Base-by-base conservation (phyloP, 2,797 vertebrate genomes). In the Typhlichthys eigenmanni region DNA sequence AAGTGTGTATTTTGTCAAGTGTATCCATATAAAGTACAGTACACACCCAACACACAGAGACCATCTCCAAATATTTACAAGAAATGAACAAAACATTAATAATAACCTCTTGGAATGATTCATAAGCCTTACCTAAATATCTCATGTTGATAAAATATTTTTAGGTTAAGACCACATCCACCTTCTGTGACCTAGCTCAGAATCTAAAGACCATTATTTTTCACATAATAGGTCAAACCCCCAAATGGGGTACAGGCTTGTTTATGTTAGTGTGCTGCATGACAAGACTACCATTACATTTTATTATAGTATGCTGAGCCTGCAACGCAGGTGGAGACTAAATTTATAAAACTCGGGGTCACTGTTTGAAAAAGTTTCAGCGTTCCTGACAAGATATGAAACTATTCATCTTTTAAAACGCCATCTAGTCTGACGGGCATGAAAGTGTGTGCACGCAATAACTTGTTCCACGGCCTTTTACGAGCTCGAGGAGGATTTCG, bases 391-490 rank as follows among this genome's bases (percentile, higher is more conserved):
- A 38, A 38, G 38, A 29, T 38, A 38, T 34, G 5, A 32, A 9
- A 60, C 17, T 8, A 46, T 34, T 32, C 60, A 68, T 43, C 13
- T 64, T 58, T 46, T 54, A 51, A 58, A 69, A 34, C 47, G n/a
- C 3, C n/a, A 2, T 4, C 55, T 13, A 9, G 19, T 55, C 49
- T 16, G 48, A 63, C 14, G 52, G 68, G 69, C 52, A 68, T 55
- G 16, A 17, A 38, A 56, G 51, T 54, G 29, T 50, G 49, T 64
- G 47, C 19, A 32, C 13, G 34, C 24, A 24, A 60, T 13, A 5
- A 53, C 43, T 16, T 68, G 68, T 51, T 66, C 47, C 47, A 72
- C 11, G 73, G 62, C 72, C 79, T 85, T 56, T 52, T 16, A 56
- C 12, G 55, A 45, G 14, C 55, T 16, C 6, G 43, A 76, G 78